Conservation (phyloP, 2,888 invertebrate genomes). For the Cryptosula pallasiana region DNA sequence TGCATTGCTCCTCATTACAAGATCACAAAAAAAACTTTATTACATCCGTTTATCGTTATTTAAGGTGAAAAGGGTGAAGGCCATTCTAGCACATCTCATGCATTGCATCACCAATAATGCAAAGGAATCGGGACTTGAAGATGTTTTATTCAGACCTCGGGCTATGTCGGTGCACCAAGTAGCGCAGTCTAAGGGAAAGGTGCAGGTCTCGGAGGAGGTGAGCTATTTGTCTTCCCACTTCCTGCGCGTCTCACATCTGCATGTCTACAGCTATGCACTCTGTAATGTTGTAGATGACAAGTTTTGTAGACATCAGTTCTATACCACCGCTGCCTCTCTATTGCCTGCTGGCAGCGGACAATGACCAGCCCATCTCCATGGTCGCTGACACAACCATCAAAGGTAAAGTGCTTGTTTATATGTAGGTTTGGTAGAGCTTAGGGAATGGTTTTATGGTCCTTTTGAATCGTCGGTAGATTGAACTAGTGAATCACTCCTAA, state of each 20-base stretch:
- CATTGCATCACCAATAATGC: conserved; percentile 59
- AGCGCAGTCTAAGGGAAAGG: conserved; percentile 22
- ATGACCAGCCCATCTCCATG: conserved; percentile 36
- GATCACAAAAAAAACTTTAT: no score
- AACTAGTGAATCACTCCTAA: neutral
- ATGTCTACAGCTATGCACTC: neutral
- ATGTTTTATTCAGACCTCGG: conserved; percentile 24
- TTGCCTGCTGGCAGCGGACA: conserved; percentile 88
- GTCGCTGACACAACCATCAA: conserved; percentile 5
- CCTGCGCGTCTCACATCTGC: neutral
- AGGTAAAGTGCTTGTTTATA: no score
- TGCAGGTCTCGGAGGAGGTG: conserved; percentile 19
- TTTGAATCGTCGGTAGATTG: no score
- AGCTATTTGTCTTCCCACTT: no score
- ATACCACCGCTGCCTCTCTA: conserved; percentile 95
- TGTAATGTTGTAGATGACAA: conserved; percentile 24
- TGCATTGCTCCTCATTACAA: no score
- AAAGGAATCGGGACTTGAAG: conserved; percentile 31
- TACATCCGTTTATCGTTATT: conserved; percentile 51
- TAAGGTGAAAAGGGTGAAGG: conserved; percentile 79
- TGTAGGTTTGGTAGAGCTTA: no score
- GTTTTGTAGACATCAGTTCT: conserved; percentile 81
- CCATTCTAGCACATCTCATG: conserved; percentile 92
- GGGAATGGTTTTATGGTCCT: no score
- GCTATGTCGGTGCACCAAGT: conserved; percentile 22